Evolutionary conservation across 1,140 invertebrate genomes (phyloP), one percentile per base, ranked within the genome.

Genomic region (Mya arenaria): DNA sequence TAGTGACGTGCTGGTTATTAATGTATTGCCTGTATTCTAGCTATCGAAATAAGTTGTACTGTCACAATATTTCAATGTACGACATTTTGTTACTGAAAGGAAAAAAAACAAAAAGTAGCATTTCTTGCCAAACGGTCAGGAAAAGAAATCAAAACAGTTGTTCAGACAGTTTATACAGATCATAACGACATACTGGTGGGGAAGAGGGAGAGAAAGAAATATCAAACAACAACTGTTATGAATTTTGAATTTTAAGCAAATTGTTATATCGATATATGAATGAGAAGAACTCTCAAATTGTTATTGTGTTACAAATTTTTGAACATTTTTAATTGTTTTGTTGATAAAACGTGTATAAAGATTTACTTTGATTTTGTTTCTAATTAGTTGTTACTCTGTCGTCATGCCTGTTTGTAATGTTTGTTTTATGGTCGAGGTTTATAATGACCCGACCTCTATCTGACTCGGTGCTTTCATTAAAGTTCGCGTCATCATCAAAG

Each of bases 381-480:
- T 52, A 23, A 23, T 52, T 52, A n/a, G 25, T 52, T 23, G 19
- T 17, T 52, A 52, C 25, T 52, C 48, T 23, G 19, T 52, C n/a
- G n/a, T n/a, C n/a, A n/a, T n/a, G n/a, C n/a, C n/a, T n/a, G n/a
- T n/a, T n/a, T n/a, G n/a, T n/a, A n/a, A n/a, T n/a, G n/a, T n/a
- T n/a, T n/a, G n/a, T n/a, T n/a, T n/a, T n/a, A n/a, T n/a, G n/a
- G n/a, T n/a, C n/a, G n/a, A n/a, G n/a, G n/a, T n/a, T n/a, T n/a
- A n/a, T n/a, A n/a, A n/a, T n/a, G n/a, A n/a, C n/a, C n/a, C 19
- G 48, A 52, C 48, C 48, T 52, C 25, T 52, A 52, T 52, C 48
- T 52, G 48, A 52, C 48, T 52, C 48, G 48, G 48, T 52, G 48
- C 48, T 52, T 52, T 52, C 48, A 52, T 52, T 52, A 52, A 52